Percentiles rank a stretch among this genome's conserved stretches.
These are phyloP conservation scores for Melipona bicolor DNA, from an alignment of 2,888 invertebrate genomes.

Conservation along the genomic window DNA sequence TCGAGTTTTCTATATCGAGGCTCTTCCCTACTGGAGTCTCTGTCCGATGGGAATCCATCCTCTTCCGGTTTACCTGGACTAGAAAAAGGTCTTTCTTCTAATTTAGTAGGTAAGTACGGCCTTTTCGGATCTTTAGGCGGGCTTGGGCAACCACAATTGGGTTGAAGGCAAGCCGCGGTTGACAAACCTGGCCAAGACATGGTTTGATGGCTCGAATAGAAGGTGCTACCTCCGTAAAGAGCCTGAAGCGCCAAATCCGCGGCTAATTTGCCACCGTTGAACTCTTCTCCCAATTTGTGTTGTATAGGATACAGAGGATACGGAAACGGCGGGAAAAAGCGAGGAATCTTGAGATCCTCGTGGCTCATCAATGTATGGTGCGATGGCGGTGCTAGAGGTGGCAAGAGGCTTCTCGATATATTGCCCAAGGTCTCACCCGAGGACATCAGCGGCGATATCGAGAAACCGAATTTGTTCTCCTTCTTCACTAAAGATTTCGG, in stretches of 20 bases:
- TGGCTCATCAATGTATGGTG: conserved; percentile 85
- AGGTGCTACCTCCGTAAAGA: conserved; percentile 86
- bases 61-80: conserved; percentile 78
- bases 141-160: conserved; percentile 81
- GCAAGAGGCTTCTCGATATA: conserved; percentile 80
- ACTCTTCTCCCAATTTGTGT: conserved; percentile 85
- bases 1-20: conserved; percentile 69
- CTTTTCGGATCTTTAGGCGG: conserved; percentile 79
- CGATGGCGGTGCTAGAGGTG: conserved; percentile 85
- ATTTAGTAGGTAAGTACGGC: conserved; percentile 62
- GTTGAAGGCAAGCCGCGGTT: conserved; percentile 74
- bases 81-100: conserved; percentile 73
- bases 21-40: conserved; percentile 70
- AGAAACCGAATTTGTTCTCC: conserved; percentile 90
- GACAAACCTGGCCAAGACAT: conserved; percentile 80
- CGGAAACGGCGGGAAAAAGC: conserved; percentile 90
- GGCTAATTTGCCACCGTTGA: conserved; percentile 86
- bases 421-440: conserved; percentile 81
- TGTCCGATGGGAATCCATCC: conserved; percentile 73
- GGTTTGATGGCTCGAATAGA: conserved; percentile 85
- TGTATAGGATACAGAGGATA: conserved; percentile 89
- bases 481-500: conserved; percentile 94
- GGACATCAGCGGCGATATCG: conserved; percentile 88
- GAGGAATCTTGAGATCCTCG: conserved; percentile 88
- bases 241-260: conserved; percentile 89